A percentile compares a stretch with the other conserved stretches of the same genome.
Conservation (phyloP, 2,888 invertebrate genomes). For the Drosophila villosipedis region DNA sequence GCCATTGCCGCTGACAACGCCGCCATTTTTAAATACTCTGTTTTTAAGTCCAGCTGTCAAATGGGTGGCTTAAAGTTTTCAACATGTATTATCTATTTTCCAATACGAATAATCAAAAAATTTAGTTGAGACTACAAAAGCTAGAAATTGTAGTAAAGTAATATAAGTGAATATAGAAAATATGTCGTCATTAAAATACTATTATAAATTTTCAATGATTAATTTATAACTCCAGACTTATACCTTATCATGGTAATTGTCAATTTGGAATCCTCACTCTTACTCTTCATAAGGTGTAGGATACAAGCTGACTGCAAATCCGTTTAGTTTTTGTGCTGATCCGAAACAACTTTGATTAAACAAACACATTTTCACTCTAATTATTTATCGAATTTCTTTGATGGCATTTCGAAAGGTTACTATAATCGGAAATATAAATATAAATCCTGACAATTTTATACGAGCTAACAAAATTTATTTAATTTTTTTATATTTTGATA, state of each 20-base stretch:
- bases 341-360: background rate
- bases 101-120: background rate
- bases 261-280: background rate
- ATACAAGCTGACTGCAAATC: background rate
- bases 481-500: background rate
- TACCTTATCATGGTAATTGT: no score
- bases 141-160: background rate
- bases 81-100: accelerated
- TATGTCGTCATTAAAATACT: background rate
- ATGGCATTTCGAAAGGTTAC: background rate
- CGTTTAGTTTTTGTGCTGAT: no score
- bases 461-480: background rate
- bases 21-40: slow-evolving; percentile 14
- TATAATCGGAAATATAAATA: background rate
- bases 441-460: background rate
- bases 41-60: background rate
- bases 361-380: background rate
- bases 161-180: background rate
- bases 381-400: background rate
- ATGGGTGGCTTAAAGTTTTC: background rate
- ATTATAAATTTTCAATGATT: background rate
- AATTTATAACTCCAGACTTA: background rate
- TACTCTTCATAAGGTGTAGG: accelerated
- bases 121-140: background rate
- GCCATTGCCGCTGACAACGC: slow-evolving; percentile 43